Evolutionary conservation across 2,888 invertebrate genomes (phyloP).

Genomic region (Apamea monoglypha): DNA sequence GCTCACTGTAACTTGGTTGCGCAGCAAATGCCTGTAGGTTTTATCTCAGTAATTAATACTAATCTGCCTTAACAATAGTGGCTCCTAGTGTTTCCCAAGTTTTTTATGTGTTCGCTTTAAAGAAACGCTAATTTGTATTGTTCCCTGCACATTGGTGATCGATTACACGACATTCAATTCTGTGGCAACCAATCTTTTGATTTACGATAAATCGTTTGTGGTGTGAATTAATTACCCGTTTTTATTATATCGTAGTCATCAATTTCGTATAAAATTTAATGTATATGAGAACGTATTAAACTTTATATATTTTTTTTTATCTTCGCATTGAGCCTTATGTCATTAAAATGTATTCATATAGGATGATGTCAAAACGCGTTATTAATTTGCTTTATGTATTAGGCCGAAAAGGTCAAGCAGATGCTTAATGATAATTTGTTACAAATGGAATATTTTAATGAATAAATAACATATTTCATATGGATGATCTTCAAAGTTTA

Average conservation of each 20-base stretch:
- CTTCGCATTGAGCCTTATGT: slow-evolving; percentile 20
- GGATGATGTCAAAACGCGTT: slow-evolving; percentile 39
- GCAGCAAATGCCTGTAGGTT: slow-evolving; percentile 48
- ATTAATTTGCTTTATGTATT: slow-evolving; percentile 38
- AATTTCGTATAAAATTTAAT: slow-evolving; percentile 22
- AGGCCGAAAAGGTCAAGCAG: slow-evolving; percentile 57
- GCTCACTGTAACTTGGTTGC: slow-evolving; percentile 39
- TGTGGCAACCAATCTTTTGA: slow-evolving; percentile 62
- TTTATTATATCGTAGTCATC: slow-evolving; percentile 19
- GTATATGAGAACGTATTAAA: slow-evolving; percentile 49
- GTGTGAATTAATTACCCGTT: slow-evolving; percentile 45
- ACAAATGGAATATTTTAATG: slow-evolving; percentile 39
- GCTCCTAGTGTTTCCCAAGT: slow-evolving; percentile 68
- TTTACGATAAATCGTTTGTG: slow-evolving; percentile 41
- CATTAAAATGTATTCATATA: slow-evolving; percentile 42
- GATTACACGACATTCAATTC: slow-evolving; percentile 67
- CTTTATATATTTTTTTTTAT: slow-evolving; percentile 35
- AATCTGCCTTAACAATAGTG: slow-evolving; percentile 69
- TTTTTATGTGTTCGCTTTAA: slow-evolving; percentile 67
- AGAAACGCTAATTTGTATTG: slow-evolving; percentile 72
- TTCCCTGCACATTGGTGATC: slow-evolving; percentile 66
- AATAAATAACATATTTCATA: slow-evolving; percentile 37
- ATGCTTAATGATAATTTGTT: slow-evolving; percentile 50
- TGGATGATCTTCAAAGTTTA: slow-evolving; percentile 11
- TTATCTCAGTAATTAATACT: slow-evolving; percentile 64